Conservation (phyloP, 2,888 invertebrate genomes). For the Pyrocoelia pectoralis region DNA sequence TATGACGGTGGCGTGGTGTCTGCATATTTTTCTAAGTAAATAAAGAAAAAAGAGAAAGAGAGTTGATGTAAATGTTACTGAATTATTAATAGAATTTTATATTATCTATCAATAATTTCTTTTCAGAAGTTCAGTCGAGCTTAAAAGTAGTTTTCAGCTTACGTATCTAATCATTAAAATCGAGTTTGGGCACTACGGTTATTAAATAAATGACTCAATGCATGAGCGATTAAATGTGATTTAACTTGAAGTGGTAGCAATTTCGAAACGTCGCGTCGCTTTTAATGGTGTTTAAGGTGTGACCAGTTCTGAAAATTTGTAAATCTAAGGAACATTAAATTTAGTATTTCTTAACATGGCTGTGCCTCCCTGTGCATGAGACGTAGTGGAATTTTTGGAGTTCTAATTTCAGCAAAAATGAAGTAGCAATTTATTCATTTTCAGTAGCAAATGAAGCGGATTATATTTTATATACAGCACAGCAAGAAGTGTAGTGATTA, state of each 20-base stretch:
- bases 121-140: slow-evolving; percentile 1
- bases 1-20: background rate
- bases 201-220: background rate
- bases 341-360: no score
- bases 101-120: background rate
- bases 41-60: background rate
- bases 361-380: no score
- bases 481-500: no score
- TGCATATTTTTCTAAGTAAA: background rate
- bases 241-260: background rate
- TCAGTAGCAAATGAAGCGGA: no score
- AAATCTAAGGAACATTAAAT: no score
- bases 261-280: background rate
- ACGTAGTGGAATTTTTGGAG: no score
- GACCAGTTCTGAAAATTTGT: no score
- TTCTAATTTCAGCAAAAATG: no score
- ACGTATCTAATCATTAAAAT: background rate
- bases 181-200: background rate
- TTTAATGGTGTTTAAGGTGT: background rate
- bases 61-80: background rate
- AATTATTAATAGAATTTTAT: background rate
- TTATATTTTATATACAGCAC: no score
- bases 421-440: no score
- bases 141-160: background rate
- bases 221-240: background rate